Percentiles rank a stretch among this genome's conserved stretches.
Evolutionary conservation across 2,113 vertebrate genomes (phyloP).

Genomic region (Oostethus manadensis): DNA sequence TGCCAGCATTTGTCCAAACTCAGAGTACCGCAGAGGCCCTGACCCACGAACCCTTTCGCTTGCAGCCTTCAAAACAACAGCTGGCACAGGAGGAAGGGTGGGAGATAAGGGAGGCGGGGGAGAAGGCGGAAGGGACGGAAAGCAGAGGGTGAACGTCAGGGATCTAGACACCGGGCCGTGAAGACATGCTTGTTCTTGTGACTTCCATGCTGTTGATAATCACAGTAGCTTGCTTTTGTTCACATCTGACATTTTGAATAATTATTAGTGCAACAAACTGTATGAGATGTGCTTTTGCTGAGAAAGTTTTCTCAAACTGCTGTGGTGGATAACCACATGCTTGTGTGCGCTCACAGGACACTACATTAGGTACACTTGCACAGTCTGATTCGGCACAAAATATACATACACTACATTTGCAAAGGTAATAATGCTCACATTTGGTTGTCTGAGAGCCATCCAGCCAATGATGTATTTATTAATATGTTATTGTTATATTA

Average conservation of each 20-base stretch:
- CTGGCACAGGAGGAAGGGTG: constrained; percentile 48
- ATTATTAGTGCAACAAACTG: too few species aligned
- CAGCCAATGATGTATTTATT: too few species aligned
- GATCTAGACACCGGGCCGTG: not conserved
- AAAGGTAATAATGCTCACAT: too few species aligned
- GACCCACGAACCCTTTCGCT: constrained; percentile 51
- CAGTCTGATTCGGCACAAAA: too few species aligned
- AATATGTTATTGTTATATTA: too few species aligned
- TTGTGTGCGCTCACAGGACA: not conserved
- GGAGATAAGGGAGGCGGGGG: constrained; percentile 29
- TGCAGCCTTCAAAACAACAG: constrained; percentile 68
- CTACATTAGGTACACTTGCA: not conserved
- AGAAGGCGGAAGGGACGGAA: constrained; percentile 24
- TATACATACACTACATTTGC: too few species aligned
- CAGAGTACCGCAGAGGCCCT: constrained; percentile 32
- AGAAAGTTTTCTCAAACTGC: too few species aligned
- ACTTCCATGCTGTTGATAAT: too few species aligned
- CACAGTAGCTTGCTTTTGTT: not conserved
- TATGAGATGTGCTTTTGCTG: too few species aligned
- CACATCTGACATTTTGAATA: not conserved
- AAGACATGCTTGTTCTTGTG: not conserved
- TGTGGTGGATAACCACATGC: too few species aligned
- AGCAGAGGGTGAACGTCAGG: not conserved
- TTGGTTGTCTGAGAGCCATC: too few species aligned
- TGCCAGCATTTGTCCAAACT: constrained; percentile 23